Conservation (phyloP, 1,140 invertebrate species). For the Diorhabda sublineata region DNA sequence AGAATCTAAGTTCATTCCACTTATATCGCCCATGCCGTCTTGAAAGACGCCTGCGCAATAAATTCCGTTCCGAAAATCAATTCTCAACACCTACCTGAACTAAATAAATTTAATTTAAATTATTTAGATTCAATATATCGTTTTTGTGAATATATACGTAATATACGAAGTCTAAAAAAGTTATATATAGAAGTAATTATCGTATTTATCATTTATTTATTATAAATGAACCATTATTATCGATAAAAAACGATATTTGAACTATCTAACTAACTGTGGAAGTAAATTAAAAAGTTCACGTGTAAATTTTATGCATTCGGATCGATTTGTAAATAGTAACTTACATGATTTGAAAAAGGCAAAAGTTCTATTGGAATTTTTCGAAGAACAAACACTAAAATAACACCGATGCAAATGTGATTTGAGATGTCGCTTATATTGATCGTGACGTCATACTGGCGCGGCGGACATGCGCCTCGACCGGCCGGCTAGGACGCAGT, state of each 20-base stretch:
- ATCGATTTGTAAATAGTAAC: not conserved
- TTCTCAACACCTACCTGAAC: slow-evolving; percentile 7
- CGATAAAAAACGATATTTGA: not conserved
- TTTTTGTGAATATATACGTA: too few relatives aligned
- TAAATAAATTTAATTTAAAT: slow-evolving; percentile 6
- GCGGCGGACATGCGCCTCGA: slow-evolving; percentile 29
- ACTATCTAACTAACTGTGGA: not conserved
- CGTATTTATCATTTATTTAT: too few relatives aligned
- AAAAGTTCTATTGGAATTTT: slow-evolving; percentile 11
- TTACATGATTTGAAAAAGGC: slow-evolving; percentile 32
- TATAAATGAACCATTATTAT: not conserved
- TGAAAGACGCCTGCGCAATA: slow-evolving; percentile 1
- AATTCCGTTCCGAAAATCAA: slow-evolving; percentile 17
- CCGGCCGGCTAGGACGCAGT: not conserved
- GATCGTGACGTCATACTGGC: slow-evolving; percentile 40
- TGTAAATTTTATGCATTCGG: not conserved
- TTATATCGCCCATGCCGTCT: not conserved
- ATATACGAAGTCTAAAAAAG: too few relatives aligned
- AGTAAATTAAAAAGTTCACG: not conserved
- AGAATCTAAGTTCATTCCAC: not conserved
- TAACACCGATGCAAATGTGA: slow-evolving; percentile 23
- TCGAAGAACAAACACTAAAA: slow-evolving; percentile 16
- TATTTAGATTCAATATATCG: not conserved
- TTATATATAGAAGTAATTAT: too few relatives aligned
- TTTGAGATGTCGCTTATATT: slow-evolving; percentile 17